phyloP scores from a whole-genome alignment of 2,113 vertebrate genomes.

The Nerophis ophidion region DNA sequence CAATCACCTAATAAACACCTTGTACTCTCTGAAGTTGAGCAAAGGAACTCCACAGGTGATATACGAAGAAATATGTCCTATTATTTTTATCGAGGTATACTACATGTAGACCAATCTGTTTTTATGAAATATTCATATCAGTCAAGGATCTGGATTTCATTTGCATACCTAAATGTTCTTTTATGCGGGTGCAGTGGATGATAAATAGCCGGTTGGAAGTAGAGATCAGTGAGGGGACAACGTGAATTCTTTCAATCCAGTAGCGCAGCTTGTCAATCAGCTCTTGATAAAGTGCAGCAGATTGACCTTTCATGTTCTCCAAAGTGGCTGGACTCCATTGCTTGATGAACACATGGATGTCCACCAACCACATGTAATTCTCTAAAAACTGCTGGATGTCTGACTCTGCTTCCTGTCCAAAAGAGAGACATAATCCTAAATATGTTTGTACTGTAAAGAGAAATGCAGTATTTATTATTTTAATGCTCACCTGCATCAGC shows the following conservation, averaged over 20 bases:
- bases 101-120: neutral
- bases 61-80: too few species aligned
- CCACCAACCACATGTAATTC: slow-evolving; percentile 60
- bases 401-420: slow-evolving; percentile 55
- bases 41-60: too few species aligned
- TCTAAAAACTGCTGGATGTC: slow-evolving; percentile 67
- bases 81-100: neutral
- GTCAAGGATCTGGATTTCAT: neutral
- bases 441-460: too few species aligned
- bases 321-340: slow-evolving; percentile 61
- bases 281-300: slow-evolving; percentile 52
- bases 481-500: slow-evolving; percentile 57
- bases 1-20: too few species aligned
- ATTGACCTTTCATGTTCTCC: slow-evolving; percentile 57
- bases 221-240: slow-evolving; percentile 42
- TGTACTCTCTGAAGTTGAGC: too few species aligned
- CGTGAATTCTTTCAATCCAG: slow-evolving; percentile 57
- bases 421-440: neutral
- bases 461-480: neutral
- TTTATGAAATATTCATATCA: neutral
- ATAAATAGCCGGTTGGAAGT: slow-evolving; percentile 67
- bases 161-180: slow-evolving; percentile 59
- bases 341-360: slow-evolving; percentile 55
- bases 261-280: slow-evolving; percentile 49
- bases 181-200: slow-evolving; percentile 54